Conservation (phyloP, 2,888 invertebrate species). For the Cheilosia urbana region DNA sequence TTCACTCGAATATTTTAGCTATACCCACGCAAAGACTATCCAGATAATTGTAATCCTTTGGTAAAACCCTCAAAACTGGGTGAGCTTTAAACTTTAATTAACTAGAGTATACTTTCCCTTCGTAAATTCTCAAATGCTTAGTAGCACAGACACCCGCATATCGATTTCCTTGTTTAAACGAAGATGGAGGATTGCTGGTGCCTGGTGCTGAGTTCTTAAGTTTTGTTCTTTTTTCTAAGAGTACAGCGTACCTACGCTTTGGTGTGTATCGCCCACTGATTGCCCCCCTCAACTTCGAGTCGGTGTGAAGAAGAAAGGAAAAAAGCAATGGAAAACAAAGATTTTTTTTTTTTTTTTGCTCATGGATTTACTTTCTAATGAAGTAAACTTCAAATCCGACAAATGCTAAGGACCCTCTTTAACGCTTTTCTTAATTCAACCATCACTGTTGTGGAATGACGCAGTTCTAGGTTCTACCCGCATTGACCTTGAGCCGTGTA, state of each 20-base stretch:
- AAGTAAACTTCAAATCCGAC: constrained; percentile 59
- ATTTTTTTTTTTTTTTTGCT: constrained; percentile 24
- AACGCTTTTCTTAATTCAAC: not conserved
- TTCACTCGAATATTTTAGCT: not conserved
- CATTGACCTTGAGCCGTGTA: constrained; percentile 22
- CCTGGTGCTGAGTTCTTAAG: constrained; percentile 29
- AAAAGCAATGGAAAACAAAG: constrained; percentile 14
- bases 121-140: constrained; percentile 52
- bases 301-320: constrained; percentile 31
- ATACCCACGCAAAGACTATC: constrained; percentile 46
- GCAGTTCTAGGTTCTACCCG: not conserved
- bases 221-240: constrained; percentile 14
- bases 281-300: not conserved
- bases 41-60: constrained; percentile 73
- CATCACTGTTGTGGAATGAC: constrained; percentile 21
- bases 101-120: constrained; percentile 72
- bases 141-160: constrained; percentile 50
- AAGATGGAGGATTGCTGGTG: constrained; percentile 38
- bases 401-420: constrained; percentile 28
- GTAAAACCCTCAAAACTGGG: constrained; percentile 72
- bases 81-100: constrained; percentile 77
- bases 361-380: constrained; percentile 49
- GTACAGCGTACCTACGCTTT: not conserved
- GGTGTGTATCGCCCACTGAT: constrained; percentile 6
- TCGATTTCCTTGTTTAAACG: constrained; percentile 58